A percentile compares a stretch with the other conserved stretches of the same genome.
Conservation (phyloP, 2,797 vertebrate species). For the Lutjanus campechanus region DNA sequence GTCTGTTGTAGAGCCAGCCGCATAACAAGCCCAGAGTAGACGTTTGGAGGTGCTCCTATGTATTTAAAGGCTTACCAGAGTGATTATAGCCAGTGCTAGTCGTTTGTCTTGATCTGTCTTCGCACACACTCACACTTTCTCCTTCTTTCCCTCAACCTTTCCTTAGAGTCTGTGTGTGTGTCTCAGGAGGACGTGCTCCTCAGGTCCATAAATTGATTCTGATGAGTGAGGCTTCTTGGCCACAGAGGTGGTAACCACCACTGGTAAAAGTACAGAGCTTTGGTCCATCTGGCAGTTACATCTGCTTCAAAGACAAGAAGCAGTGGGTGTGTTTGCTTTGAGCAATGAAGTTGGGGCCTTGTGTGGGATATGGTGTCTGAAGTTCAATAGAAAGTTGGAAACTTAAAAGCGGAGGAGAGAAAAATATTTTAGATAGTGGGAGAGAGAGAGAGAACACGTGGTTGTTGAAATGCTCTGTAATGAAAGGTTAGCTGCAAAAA, state of each 20-base stretch:
- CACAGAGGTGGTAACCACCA: conserved; percentile 72
- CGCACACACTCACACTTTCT: conserved; percentile 5
- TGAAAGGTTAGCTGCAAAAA: neutral
- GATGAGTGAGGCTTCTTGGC: conserved; percentile 49
- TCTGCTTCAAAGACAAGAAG: conserved; percentile 53
- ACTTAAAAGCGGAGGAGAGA: conserved; percentile 13
- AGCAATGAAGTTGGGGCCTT: conserved; percentile 30
- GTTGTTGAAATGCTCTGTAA: neutral
- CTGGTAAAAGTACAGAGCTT: conserved; percentile 62
- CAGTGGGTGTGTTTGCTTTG: conserved; percentile 51
- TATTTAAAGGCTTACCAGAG: conserved; percentile 78
- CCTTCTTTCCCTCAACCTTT: conserved; percentile 17
- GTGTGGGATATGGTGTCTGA: conserved; percentile 37
- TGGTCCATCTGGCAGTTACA: conserved; percentile 51
- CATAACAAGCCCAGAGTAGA: conserved; percentile 65
- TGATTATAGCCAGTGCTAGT: conserved; percentile 55
- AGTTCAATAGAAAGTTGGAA: conserved; percentile 35
- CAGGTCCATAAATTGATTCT: conserved; percentile 47
- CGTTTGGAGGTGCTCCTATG: conserved; percentile 60
- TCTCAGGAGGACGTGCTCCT: conserved; percentile 42
- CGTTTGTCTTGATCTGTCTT: conserved; percentile 53
- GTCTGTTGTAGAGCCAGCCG: conserved; percentile 56
- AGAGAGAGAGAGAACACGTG: neutral
- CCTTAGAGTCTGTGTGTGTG: conserved; percentile 21
- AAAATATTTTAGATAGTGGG: neutral